A percentile compares a stretch with the other conserved stretches of the same genome.
Conservation (phyloP, 2,113 vertebrate species). For the Rostratula benghalensis region DNA sequence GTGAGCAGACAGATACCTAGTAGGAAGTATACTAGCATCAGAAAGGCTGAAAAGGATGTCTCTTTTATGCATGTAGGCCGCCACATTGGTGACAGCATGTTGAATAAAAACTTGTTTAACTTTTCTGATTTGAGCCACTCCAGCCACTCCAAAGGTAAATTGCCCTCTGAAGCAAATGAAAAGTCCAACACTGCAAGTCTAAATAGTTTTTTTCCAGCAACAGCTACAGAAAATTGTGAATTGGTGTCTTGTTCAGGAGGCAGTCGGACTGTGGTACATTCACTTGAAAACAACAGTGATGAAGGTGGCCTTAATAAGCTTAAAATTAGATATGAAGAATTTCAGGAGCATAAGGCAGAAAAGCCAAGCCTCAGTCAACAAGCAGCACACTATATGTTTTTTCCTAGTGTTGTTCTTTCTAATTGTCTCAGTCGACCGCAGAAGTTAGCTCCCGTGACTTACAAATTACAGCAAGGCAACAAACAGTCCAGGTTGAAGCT, state of each 20-base stretch:
- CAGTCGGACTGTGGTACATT: conserved; percentile 72
- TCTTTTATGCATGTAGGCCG: conserved; percentile 74
- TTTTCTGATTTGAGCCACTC: conserved; percentile 86
- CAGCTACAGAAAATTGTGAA: conserved; percentile 78
- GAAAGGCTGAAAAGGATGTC: conserved; percentile 86
- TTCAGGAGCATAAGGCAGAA: conserved; percentile 94
- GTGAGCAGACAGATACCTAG: conserved; percentile 84
- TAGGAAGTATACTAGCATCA: conserved; percentile 87
- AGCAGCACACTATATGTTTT: conserved; percentile 97
- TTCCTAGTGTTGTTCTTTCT: conserved; percentile 97
- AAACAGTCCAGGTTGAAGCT: conserved; percentile 86
- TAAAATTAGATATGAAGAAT: conserved; percentile 97
- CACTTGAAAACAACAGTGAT: conserved; percentile 75
- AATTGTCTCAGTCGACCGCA: conserved; percentile 92
- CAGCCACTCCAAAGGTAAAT: conserved; percentile 82
- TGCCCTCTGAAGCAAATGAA: conserved; percentile 80
- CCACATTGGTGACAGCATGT: conserved; percentile 74
- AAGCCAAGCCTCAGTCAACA: conserved; percentile 91
- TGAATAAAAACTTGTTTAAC: conserved; percentile 83
- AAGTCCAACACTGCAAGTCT: conserved; percentile 78
- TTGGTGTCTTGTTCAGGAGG: conserved; percentile 74
- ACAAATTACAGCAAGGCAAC: conserved; percentile 80
- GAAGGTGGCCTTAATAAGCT: conserved; percentile 91
- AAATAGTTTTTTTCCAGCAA: conserved; percentile 72
- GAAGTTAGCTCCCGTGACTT: conserved; percentile 81